Evolutionary conservation across 2,888 invertebrate genomes (phyloP), one percentile per base, ranked within the genome.

Genomic region (Sialis fuliginosa): DNA sequence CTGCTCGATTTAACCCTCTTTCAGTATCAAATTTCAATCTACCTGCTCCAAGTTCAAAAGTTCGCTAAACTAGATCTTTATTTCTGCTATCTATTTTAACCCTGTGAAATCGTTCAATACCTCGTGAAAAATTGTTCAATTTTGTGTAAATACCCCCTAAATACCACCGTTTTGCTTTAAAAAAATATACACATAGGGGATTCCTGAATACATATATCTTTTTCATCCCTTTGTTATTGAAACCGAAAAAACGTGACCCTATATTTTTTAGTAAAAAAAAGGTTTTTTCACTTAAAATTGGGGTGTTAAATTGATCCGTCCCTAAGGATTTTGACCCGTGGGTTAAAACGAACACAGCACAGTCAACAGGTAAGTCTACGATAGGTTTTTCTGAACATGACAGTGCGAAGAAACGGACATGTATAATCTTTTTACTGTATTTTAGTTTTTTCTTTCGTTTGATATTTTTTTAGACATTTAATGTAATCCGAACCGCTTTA

Each of bases 101-200:
- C 45, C 45, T 45, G 45, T 45, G 45, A 45, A 45, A 45, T 45
- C 45, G 39, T 45, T 37, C 37, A 37, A 37, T 37, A 12, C n/a
- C 12, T 33, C 35, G 39, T 45, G 45, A 45, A 45, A 45, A 45
- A 45, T 45, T 45, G 45, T 45, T 13, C 45, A 45, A 45, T 45
- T 45, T 45, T 45, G 39, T 45, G 45, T 45, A 45, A 45, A 45
- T 39, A 45, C 31, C 9, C 22, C 9, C 13, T 33, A 45, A 45
- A 44, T 34, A 44, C 13, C 33, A n/a, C 30, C 12, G 33, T 43
- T 32, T 33, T 32, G 6, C 12, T 33, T n/a, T 13, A 43, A 31
- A 12, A 32, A 31, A 42, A 42, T 42, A 13, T 6, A 41, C n/a
- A n/a, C 9, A n/a, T 13, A 41, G 41, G 30, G 22, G 41, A 41